These are phyloP conservation scores for Potamarius usumacintae DNA, from an alignment of 2,113 vertebrate genomes.

Conservation along the genomic window DNA sequence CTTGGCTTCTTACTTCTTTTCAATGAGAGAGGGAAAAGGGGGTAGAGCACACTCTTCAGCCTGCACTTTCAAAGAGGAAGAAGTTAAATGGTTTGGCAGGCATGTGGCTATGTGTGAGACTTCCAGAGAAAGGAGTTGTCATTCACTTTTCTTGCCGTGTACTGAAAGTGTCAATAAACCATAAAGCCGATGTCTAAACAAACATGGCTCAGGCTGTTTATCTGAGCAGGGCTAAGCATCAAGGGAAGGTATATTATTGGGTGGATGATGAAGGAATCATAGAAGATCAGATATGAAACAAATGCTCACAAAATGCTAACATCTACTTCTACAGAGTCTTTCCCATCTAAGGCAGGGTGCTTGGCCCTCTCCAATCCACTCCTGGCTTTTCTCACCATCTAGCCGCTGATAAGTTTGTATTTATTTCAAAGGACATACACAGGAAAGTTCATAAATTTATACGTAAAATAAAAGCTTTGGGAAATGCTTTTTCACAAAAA, in stretches of 20 bases:
- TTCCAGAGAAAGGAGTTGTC: slow-evolving; percentile 33
- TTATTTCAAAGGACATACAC: slow-evolving; percentile 28
- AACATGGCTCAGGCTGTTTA: slow-evolving; percentile 24
- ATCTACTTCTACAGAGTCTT: background rate
- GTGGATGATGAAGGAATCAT: background rate
- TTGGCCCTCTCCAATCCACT: background rate
- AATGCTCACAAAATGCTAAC: background rate
- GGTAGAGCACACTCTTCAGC: slow-evolving; percentile 39
- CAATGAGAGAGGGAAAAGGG: slow-evolving; percentile 11
- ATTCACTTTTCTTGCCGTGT: slow-evolving; percentile 27
- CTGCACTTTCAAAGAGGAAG: slow-evolving; percentile 8
- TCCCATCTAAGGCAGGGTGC: slow-evolving; percentile 19
- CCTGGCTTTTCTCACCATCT: slow-evolving; percentile 23
- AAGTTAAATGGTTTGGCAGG: slow-evolving; percentile 33
- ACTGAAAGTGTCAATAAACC: slow-evolving; percentile 42
- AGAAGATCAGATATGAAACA: slow-evolving; percentile 14
- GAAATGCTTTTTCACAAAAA: slow-evolving; percentile 55
- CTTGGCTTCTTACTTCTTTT: background rate
- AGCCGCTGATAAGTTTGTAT: slow-evolving; percentile 4
- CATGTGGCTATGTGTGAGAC: slow-evolving; percentile 32
- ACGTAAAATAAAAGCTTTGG: slow-evolving; percentile 1
- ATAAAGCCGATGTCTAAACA: slow-evolving; percentile 45
- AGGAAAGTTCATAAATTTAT: slow-evolving; percentile 58
- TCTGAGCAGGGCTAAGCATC: background rate
- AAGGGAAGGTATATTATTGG: background rate